phyloP scores from a whole-genome alignment of 2,113 vertebrate genomes.

The Pithys albifrons region DNA sequence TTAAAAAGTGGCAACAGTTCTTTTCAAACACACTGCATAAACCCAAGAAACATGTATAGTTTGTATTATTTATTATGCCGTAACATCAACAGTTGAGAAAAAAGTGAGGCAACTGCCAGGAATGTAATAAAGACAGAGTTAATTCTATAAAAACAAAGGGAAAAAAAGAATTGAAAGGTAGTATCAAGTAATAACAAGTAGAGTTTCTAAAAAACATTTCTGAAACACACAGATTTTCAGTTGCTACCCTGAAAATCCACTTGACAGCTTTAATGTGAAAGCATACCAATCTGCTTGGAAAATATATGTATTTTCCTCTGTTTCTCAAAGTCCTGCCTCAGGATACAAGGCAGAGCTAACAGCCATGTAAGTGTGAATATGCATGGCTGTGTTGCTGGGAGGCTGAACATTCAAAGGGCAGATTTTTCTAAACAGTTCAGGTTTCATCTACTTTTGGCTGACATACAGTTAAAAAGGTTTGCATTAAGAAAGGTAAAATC shows the following conservation, averaged over 20 bases:
- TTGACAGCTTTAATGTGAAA: constrained; percentile 50
- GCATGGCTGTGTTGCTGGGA: constrained; percentile 2
- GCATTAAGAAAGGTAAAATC: background rate
- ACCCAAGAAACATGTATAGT: background rate
- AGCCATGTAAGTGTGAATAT: constrained; percentile 30
- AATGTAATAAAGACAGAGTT: constrained; percentile 32
- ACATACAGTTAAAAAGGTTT: background rate
- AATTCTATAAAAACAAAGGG: background rate
- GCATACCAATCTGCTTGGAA: constrained; percentile 45
- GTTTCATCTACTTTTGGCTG: constrained; percentile 16
- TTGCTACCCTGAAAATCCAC: constrained; percentile 54
- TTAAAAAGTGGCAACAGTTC: constrained; percentile 11
- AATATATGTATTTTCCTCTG: constrained; percentile 23
- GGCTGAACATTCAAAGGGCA: constrained; percentile 27
- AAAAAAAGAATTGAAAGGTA: constrained; percentile 9
- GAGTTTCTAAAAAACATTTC: constrained; percentile 19
- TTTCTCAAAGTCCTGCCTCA: constrained; percentile 36
- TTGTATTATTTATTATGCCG: constrained; percentile 37
- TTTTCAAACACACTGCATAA: background rate
- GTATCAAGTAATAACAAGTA: background rate
- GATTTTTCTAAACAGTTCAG: constrained; percentile 9
- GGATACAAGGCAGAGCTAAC: constrained; percentile 39
- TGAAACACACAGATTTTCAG: constrained; percentile 14
- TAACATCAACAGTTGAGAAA: constrained; percentile 38
- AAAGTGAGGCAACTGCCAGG: constrained; percentile 14